Evolutionary conservation across 2,797 vertebrate species (phyloP).

Genomic region (Petrocephalus sullivani): DNA sequence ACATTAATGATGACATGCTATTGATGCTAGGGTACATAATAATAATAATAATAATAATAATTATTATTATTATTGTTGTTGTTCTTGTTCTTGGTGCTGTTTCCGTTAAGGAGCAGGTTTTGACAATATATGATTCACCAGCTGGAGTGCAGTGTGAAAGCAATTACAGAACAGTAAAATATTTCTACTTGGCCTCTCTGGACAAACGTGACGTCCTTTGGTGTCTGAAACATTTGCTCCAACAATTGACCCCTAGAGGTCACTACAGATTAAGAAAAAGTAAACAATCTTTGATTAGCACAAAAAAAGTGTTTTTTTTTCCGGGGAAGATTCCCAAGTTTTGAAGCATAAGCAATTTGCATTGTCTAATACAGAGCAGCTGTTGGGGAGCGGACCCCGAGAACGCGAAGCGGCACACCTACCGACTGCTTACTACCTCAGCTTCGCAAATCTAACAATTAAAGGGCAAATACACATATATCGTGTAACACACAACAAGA

Average conservation of each 20-base stretch:
- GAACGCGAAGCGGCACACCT: neutral
- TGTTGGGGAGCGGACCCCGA: neutral
- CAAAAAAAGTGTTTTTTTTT: neutral
- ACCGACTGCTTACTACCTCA: neutral
- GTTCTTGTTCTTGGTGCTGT: neutral
- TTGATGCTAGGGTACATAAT: neutral
- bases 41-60: neutral
- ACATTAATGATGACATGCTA: neutral
- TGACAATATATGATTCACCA: neutral
- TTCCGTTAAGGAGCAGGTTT: neutral
- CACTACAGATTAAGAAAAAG: slow-evolving; percentile 30
- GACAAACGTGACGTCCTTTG: neutral
- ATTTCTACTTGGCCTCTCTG: neutral
- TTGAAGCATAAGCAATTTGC: neutral
- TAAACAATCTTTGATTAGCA: slow-evolving; percentile 15
- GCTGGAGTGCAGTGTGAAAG: neutral
- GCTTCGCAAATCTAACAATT: neutral
- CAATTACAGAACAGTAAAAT: neutral
- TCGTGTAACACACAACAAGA: neutral
- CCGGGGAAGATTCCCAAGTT: neutral
- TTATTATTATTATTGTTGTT: neutral
- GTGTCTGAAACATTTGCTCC: neutral
- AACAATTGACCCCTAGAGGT: slow-evolving; percentile 32
- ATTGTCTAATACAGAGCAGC: neutral
- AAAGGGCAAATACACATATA: neutral